Evolutionary conservation across 2,797 vertebrate species (phyloP).

Genomic region (Antennarius maculatus): DNA sequence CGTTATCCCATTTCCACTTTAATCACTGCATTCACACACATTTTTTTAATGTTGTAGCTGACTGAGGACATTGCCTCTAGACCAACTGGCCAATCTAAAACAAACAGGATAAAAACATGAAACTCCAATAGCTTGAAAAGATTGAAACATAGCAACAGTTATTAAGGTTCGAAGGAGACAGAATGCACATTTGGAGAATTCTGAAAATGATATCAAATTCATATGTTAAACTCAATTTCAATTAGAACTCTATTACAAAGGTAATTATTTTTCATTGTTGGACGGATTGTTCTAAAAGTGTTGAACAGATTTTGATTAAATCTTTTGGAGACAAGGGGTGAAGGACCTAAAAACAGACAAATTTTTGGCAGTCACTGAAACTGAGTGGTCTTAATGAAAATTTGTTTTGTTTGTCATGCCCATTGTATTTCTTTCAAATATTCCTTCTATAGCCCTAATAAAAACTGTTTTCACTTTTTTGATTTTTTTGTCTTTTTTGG

Average conservation of each 20-base stretch:
- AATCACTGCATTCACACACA: slow-evolving; percentile 31
- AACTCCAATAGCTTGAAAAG: neutral
- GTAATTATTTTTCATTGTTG: neutral
- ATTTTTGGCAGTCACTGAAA: too few species aligned
- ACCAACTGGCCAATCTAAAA: slow-evolving; percentile 12
- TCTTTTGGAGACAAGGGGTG: too few species aligned
- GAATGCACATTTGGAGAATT: neutral
- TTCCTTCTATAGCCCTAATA: too few species aligned
- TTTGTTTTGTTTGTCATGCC: too few species aligned
- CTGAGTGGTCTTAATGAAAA: too few species aligned
- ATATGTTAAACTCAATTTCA: neutral
- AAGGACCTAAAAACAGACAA: too few species aligned
- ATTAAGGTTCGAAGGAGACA: neutral
- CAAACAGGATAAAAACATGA: slow-evolving; percentile 5
- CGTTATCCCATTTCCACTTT: slow-evolving; percentile 33
- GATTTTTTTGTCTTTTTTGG: neutral
- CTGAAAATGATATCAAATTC: neutral
- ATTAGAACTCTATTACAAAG: neutral
- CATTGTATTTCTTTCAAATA: too few species aligned
- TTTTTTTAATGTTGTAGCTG: slow-evolving; percentile 49
- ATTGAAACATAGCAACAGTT: neutral
- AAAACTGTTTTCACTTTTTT: neutral
- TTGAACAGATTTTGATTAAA: too few species aligned
- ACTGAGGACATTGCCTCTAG: slow-evolving; percentile 32
- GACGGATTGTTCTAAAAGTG: too few species aligned